Conservation (phyloP, 1,140 invertebrate species). For the Dreissena rostriformis region DNA sequence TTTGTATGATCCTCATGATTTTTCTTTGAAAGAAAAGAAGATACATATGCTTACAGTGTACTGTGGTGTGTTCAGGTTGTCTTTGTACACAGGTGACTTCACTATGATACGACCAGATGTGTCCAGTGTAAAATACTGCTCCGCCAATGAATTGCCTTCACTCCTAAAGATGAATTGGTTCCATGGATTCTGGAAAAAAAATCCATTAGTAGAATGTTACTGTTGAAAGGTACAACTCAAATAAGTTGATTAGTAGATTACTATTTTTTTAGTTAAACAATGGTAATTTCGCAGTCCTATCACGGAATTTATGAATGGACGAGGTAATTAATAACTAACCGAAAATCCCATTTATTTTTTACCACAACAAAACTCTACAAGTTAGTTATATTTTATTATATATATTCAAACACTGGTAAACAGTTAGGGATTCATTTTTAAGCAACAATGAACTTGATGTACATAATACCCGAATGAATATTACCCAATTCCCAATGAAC, state of each 20-base stretch:
- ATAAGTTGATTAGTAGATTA: not conserved
- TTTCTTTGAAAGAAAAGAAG: not conserved
- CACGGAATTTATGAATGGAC: too few relatives aligned
- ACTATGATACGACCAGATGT: conserved; percentile 12
- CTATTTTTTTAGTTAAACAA: not conserved
- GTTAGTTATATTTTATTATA: too few relatives aligned
- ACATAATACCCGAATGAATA: too few relatives aligned
- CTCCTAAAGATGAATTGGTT: conserved; percentile 22
- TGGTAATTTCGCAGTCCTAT: too few relatives aligned
- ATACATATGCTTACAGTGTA: not conserved
- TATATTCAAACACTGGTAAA: too few relatives aligned
- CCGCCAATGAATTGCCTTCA: not conserved
- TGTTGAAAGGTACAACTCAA: not conserved
- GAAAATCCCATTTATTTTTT: too few relatives aligned
- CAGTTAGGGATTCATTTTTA: too few relatives aligned
- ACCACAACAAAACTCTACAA: too few relatives aligned
- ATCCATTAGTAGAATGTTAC: not conserved
- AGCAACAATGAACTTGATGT: too few relatives aligned
- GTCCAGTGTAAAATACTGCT: conserved; percentile 13
- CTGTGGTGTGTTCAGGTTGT: not conserved
- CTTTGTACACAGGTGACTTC: conserved; percentile 15
- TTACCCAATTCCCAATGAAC: too few relatives aligned
- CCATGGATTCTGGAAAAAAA: conserved; percentile 44
- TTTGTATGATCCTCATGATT: too few relatives aligned
- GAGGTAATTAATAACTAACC: too few relatives aligned